Percentiles rank a stretch among this genome's conserved stretches.
phyloP scores from a whole-genome alignment of 2,888 invertebrate species.

The Drosophila algonquin region DNA sequence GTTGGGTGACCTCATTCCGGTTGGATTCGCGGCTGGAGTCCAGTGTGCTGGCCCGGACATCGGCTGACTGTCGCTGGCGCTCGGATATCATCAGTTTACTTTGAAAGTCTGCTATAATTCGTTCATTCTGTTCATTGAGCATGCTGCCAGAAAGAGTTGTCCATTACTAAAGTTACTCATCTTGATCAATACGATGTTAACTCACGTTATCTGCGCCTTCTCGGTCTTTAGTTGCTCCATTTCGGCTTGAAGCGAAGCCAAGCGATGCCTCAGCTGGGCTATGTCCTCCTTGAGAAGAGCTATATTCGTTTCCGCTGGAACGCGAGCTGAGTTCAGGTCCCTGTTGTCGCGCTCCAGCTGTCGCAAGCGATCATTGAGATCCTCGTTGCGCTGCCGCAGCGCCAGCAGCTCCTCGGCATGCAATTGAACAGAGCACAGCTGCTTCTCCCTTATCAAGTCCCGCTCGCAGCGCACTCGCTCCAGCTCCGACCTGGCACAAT shows the following conservation, averaged over 20 bases:
- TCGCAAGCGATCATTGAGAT: slow-evolving; percentile 85
- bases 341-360: slow-evolving; percentile 86
- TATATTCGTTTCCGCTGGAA: slow-evolving; percentile 85
- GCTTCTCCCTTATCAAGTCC: slow-evolving; percentile 85
- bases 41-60: slow-evolving; percentile 86
- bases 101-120: slow-evolving; percentile 88
- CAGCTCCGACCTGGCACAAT: slow-evolving; percentile 85
- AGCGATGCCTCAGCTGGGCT: slow-evolving; percentile 85
- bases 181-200: slow-evolving; percentile 70
- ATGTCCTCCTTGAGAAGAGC: slow-evolving; percentile 86
- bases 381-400: slow-evolving; percentile 84
- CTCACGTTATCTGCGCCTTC: slow-evolving; percentile 86
- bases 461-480: slow-evolving; percentile 87
- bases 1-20: slow-evolving; percentile 86
- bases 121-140: slow-evolving; percentile 91
- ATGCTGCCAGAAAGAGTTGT: slow-evolving; percentile 84
- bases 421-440: slow-evolving; percentile 85
- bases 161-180: background rate
- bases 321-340: slow-evolving; percentile 85
- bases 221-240: slow-evolving; percentile 85
- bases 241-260: slow-evolving; percentile 85
- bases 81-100: slow-evolving; percentile 87
- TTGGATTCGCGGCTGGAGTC: slow-evolving; percentile 86
- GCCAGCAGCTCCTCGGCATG: slow-evolving; percentile 85
- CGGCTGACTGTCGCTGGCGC: slow-evolving; percentile 87